These are phyloP conservation scores for Protosalanx chinensis DNA, from an alignment of 2,797 vertebrate genomes.

Conservation along the genomic window DNA sequence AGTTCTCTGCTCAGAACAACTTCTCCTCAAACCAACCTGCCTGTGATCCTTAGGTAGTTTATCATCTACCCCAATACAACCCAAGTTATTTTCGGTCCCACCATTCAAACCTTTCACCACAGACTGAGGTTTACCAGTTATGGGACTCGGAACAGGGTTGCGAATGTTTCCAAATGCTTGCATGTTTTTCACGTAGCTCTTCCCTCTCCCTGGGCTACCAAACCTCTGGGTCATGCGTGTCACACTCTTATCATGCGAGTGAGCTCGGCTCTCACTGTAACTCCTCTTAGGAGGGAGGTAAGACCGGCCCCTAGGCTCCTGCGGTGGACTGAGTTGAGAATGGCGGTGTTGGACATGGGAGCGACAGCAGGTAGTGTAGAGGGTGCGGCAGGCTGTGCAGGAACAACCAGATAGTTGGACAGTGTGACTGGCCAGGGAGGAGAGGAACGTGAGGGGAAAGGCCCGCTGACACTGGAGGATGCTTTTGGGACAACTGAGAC, in stretches of 20 bases:
- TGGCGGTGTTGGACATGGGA: conserved; percentile 43
- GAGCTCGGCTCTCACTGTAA: conserved; percentile 69
- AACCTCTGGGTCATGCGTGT: conserved; percentile 27
- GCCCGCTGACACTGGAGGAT: conserved; percentile 76
- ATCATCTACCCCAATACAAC: background rate
- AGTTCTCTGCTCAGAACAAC: conserved; percentile 51
- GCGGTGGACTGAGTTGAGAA: conserved; percentile 46
- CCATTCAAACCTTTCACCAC: conserved; percentile 10
- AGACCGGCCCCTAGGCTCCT: conserved; percentile 28
- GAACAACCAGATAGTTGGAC: conserved; percentile 50
- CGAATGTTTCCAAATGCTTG: conserved; percentile 75
- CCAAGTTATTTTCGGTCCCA: background rate
- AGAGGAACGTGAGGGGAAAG: conserved; percentile 70
- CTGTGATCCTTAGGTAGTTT: conserved; percentile 20
- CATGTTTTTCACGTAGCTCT: conserved; percentile 69
- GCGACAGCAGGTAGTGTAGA: conserved; percentile 53
- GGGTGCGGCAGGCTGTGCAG: conserved; percentile 54
- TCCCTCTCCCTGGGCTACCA: conserved; percentile 39
- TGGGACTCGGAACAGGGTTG: conserved; percentile 45
- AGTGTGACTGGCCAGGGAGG: conserved; percentile 59
- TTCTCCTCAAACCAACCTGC: conserved; percentile 25
- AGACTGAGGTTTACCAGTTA: conserved; percentile 26
- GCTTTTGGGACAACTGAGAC: conserved; percentile 73
- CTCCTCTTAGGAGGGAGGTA: conserved; percentile 60
- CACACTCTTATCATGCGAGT: conserved; percentile 27